These are phyloP conservation scores for Atethmia centrago DNA, from an alignment of 2,888 invertebrate genomes.

Conservation along the genomic window DNA sequence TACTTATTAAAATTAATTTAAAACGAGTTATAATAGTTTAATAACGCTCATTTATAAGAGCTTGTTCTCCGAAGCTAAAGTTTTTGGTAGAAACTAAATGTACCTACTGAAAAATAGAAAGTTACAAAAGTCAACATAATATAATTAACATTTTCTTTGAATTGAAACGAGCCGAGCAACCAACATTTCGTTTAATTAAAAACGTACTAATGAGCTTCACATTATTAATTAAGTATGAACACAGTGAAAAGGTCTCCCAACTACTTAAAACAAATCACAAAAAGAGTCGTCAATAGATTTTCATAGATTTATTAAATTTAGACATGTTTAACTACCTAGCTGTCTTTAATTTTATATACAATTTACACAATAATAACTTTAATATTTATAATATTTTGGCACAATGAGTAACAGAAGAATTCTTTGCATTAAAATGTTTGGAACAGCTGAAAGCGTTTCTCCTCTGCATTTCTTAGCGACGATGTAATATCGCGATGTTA, in stretches of 20 bases:
- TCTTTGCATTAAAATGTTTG: constrained; percentile 46
- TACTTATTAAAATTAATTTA: not conserved
- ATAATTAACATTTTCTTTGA: constrained; percentile 35
- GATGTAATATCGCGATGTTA: constrained; percentile 40
- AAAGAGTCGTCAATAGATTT: constrained; percentile 64
- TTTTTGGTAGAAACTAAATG: constrained; percentile 3
- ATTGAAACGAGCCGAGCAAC: constrained; percentile 14
- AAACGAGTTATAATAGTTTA: not conserved
- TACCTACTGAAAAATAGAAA: not conserved
- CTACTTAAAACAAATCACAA: constrained; percentile 58
- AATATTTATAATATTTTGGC: constrained; percentile 68
- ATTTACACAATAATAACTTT: constrained; percentile 72
- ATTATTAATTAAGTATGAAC: constrained; percentile 20
- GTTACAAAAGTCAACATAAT: constrained; percentile 13
- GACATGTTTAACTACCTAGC: constrained; percentile 71
- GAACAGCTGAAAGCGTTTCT: constrained; percentile 43
- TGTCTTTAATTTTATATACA: constrained; percentile 73
- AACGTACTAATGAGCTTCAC: constrained; percentile 42
- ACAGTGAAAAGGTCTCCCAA: constrained; percentile 63
- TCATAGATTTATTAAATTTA: constrained; percentile 69
- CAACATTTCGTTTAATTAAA: constrained; percentile 16
- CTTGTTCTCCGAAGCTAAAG: not conserved
- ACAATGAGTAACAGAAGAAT: constrained; percentile 57
- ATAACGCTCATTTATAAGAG: constrained; percentile 18
- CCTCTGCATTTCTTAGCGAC: constrained; percentile 35